Base-by-base conservation (phyloP, 2,113 vertebrate species). In the Platycercus adscitus region DNA sequence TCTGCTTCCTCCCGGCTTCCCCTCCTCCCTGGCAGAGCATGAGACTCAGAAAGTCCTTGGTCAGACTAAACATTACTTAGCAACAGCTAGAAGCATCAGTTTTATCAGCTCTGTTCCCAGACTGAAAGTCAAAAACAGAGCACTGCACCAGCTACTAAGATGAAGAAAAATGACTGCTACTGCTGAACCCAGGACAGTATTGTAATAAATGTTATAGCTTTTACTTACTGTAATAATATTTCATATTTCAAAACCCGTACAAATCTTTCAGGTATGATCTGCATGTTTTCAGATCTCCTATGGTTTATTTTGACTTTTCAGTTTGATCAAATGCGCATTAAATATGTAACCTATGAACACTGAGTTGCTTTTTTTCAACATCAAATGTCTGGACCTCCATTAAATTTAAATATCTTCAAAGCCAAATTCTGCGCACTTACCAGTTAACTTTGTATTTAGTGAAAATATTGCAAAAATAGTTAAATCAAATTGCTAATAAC, bases 291-390 rank as follows among this genome's bases (percentile, higher is more conserved):
- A 58, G 31, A n/a, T 60, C 18, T 82, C 11, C 7, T 66, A 19
- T 21, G 11, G 60, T 63, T 91, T 81, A 47, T 79, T 82, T 88
- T 79, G 61, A 79, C 76, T 23, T 69, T 46, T 44, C 23, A 43
- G 16, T 76, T 80, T 72, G 28, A 86, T 50, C 5, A 83, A 91
- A 69, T 61, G 9, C 20, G 7, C 5, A 53, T 72, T 88, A 83
- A 92, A 69, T 64, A 55, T 50, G 10, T 25, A 83, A 55, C 13
- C 72, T 60, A 31, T 10, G 83, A 94, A 64, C 77, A 80, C 11
- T 0, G 10, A 37, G 7, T 56, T 44, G 1, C 2, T 15, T 46
- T 33, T 18, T 21, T 23, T 49, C 24, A 33, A 6, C 52, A 14
- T 70, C 56, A 44, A 63, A 71, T 9, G 29, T n/a, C 52, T 64